Percentiles rank a stretch among this genome's conserved stretches.
phyloP scores from a whole-genome alignment of 2,113 vertebrate genomes.

The Thalassoma bifasciatum region DNA sequence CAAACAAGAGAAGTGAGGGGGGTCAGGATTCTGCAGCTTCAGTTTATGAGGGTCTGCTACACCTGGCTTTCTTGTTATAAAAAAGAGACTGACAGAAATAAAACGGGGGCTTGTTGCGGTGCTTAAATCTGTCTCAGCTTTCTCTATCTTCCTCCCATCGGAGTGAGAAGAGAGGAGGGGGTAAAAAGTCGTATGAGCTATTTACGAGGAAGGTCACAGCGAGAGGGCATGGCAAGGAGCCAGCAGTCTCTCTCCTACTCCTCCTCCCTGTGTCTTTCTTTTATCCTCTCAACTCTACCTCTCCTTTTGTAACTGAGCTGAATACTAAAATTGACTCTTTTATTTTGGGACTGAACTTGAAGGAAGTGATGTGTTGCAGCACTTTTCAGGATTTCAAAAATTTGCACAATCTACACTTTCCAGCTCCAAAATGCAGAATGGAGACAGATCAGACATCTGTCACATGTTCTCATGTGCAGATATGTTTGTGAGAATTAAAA shows the following conservation, averaged over 20 bases:
- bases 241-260: slow-evolving; percentile 77
- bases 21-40: slow-evolving; percentile 1
- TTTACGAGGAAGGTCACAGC: slow-evolving; percentile 88
- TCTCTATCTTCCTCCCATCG: slow-evolving; percentile 64
- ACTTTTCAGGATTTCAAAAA: neutral
- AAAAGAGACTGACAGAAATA: slow-evolving; percentile 48
- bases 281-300: slow-evolving; percentile 33
- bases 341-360: slow-evolving; percentile 16
- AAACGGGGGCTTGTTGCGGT: slow-evolving; percentile 39
- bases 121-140: slow-evolving; percentile 63
- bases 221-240: slow-evolving; percentile 86
- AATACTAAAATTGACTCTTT: slow-evolving; percentile 29
- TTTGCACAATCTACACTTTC: neutral
- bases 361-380: slow-evolving; percentile 1
- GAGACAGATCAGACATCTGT: too few relatives aligned
- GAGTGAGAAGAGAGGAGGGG: slow-evolving; percentile 30
- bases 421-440: too few relatives aligned
- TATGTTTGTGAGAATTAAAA: too few relatives aligned
- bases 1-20: slow-evolving; percentile 1
- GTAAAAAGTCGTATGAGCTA: slow-evolving; percentile 78
- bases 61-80: slow-evolving; percentile 50
- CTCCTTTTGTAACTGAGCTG: slow-evolving; percentile 46
- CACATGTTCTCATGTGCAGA: too few relatives aligned
- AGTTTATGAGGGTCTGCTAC: slow-evolving; percentile 34
- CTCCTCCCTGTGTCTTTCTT: slow-evolving; percentile 42